phyloP scores from a whole-genome alignment of 2,797 vertebrate genomes.

The Rhinoraja longicauda region DNA sequence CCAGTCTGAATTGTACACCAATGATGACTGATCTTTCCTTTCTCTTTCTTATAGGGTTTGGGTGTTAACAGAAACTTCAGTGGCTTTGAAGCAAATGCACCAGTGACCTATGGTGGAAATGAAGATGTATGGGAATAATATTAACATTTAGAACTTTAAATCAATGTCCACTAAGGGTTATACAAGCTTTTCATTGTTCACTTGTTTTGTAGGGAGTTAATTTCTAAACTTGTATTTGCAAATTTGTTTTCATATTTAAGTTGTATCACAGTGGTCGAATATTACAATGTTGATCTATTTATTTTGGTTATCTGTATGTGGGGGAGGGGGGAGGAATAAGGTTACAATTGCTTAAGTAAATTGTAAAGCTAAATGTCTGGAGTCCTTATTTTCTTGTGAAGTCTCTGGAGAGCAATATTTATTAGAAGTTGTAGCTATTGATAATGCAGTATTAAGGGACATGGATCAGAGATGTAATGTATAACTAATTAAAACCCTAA shows the following conservation, averaged over 20 bases:
- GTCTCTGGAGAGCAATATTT: not conserved
- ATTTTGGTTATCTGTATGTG: constrained; percentile 21
- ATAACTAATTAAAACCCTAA: too few relatives aligned
- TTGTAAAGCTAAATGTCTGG: not conserved
- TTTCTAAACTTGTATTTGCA: constrained; percentile 24
- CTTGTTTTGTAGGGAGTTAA: not conserved
- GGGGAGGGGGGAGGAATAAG: not conserved
- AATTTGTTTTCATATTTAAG: constrained; percentile 9
- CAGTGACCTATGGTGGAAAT: constrained; percentile 6
- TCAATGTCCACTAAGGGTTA: constrained; percentile 1
- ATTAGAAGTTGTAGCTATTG: too few relatives aligned
- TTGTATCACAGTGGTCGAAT: constrained; percentile 27
- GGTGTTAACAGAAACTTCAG: constrained; percentile 34
- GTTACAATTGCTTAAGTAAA: not conserved
- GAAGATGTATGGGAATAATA: constrained; percentile 19
- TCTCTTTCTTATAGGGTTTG: not conserved
- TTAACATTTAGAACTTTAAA: not conserved
- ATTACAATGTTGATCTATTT: constrained; percentile 9
- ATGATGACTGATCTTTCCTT: not conserved
- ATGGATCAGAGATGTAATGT: too few relatives aligned
- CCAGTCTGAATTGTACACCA: not conserved
- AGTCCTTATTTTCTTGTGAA: not conserved
- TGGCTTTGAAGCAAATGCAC: constrained; percentile 19
- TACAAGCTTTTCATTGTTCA: constrained; percentile 31
- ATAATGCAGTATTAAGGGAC: too few relatives aligned